Evolutionary conservation across 2,797 vertebrate species (phyloP), one percentile per base, ranked within the genome.

Genomic region (Urocyon cinereoargenteus): DNA sequence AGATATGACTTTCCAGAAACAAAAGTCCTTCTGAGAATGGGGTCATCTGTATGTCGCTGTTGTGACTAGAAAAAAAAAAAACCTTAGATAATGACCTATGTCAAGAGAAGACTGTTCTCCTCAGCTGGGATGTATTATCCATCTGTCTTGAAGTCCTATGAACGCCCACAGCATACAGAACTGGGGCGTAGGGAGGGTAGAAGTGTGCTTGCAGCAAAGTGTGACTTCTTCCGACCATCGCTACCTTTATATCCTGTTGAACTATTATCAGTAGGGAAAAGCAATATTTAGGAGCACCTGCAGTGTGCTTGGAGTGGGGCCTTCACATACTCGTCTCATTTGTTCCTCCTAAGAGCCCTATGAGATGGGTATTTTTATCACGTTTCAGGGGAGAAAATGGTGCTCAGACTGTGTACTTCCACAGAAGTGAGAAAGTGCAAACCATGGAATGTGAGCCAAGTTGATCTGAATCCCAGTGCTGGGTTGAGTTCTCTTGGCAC

Each of bases 181-280:
- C 24, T 1, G 1, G 51, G 51, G 11, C 36, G 9, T 4, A 9
- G 5, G 15, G 6, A 72, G 9, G 18, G 5, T 9, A 6, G 14
- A 26, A n/a, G 68, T 61, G 36, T 13, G 11, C 55, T 36, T 6
- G 28, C 3, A 59, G 66, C 64, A n/a, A 55, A 34, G 5, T 14
- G 61, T 10, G 5, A 12, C 40, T 2, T 66, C 45, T 31, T 79
- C 85, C 7, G 34, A 49, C 59, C 2, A 12, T 1, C 21, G 5
- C 36, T 24, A 12, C 24, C 36, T 75, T 19, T 59, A 11, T 11
- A 28, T 28, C 13, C 72, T 34, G 19, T 34, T 31, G 55, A 88
- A 75, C n/a, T 45, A 18, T 14, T 0, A 4, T 9, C 61, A 21
- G 36, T 18, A 11, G 81, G 34, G 62, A 72, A 36, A 73, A 55